Base-by-base conservation (phyloP, 64 coral and sea anemone genomes). In the Porites australiensis region DNA sequence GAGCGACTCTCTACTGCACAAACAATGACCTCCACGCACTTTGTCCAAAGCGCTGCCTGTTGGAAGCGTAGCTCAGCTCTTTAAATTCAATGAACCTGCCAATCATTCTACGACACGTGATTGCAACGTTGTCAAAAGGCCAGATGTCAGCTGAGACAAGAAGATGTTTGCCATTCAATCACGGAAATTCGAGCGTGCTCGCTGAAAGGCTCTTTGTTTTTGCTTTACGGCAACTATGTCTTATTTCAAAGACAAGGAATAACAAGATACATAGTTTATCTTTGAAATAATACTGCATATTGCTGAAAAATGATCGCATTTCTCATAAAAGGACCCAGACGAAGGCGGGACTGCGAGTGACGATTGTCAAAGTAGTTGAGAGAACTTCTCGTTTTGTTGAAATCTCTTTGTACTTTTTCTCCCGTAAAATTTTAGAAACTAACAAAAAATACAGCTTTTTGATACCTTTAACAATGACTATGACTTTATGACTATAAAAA, bases 81-180 rank as follows among this genome's bases (percentile, higher is more conserved):
- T 84, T 84, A 84, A 37, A 37, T 84, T 84, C 81, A 84, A 3
- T 69, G 47, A 19, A 64, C 81, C 64, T 68, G 81, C 18, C 81
- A 84, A 84, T 84, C 81, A 84, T 68, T 11, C 10, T 20, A 1
- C 4, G 22, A 3, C 81, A 84, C 81, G 81, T 84, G 81, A 84
- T 50, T 13, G 2, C 50, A 84, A 27, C 51, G 60, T 13, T 66
- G 81, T 84, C 81, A 84, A 21, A 84, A 69, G 64, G 81, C 58
- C 81, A 84, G 81, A 84, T 84, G 81, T 84, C 81, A 84, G 45
- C 81, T 84, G 81, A 69, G 81, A 52, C 45, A 68, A 84, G n/a
- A 66, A 84, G 44, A 84, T 84, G 49, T 46, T 13, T 68, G 12
- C 43, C 50, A 68, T 84, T 2, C 21, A 81, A 44, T 45, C 78